phyloP scores from a whole-genome alignment of 2,888 invertebrate genomes.

The Imbricaverruca yamaguchii region DNA sequence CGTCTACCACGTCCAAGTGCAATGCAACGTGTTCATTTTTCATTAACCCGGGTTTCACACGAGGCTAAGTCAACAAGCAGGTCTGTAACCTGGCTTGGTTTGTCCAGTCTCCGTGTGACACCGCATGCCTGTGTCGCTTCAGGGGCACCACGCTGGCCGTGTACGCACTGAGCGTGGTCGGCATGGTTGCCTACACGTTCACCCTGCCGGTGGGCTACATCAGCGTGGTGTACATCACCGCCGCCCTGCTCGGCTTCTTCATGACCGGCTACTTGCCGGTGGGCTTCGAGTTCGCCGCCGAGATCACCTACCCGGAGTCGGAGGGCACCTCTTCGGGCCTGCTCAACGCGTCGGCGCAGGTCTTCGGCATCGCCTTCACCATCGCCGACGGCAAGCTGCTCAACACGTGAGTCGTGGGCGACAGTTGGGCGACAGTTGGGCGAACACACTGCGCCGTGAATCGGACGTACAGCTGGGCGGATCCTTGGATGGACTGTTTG shows the following conservation, averaged over 20 bases:
- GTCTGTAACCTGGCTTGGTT: too few relatives aligned
- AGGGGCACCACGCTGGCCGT: conserved; percentile 86
- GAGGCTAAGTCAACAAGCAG: too few relatives aligned
- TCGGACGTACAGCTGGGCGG: too few relatives aligned
- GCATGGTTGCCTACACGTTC: conserved; percentile 89
- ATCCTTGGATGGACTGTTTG: too few relatives aligned
- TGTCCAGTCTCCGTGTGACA: too few relatives aligned
- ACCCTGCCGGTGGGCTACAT: conserved; percentile 70
- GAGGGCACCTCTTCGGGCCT: conserved; percentile 95
- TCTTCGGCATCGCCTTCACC: conserved; percentile 72
- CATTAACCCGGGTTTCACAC: too few relatives aligned
- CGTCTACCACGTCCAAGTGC: too few relatives aligned
- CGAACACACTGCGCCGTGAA: too few relatives aligned
- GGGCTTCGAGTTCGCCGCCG: conserved; percentile 96
- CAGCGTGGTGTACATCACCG: conserved; percentile 74
- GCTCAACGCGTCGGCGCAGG: conserved; percentile 71
- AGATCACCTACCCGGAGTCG: conserved; percentile 93
- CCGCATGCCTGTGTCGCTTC: conserved; percentile 34
- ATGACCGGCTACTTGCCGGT: conserved; percentile 99
- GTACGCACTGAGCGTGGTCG: conserved; percentile 77
- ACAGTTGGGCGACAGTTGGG: too few relatives aligned
- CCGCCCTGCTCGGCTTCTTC: conserved; percentile 85
- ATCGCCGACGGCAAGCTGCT: conserved; percentile 60
- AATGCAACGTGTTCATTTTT: too few relatives aligned
- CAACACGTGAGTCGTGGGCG: conserved; percentile 40